Percentiles rank a stretch among this genome's conserved stretches.
Conservation (phyloP, 2,888 invertebrate genomes). For the Dorcus parallelipipedus region DNA sequence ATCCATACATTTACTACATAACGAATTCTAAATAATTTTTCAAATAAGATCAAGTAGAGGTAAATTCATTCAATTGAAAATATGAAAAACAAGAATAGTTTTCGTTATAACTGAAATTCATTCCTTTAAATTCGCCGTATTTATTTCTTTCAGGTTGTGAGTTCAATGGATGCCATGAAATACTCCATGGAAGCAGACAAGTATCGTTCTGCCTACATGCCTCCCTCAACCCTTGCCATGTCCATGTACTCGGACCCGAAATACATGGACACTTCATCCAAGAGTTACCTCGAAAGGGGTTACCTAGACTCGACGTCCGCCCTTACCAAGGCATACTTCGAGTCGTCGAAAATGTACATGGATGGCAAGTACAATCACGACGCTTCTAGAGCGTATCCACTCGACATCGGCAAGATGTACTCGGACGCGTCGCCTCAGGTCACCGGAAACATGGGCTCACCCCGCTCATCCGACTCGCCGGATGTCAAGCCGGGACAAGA, state of each 20-base stretch:
- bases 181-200: slow-evolving; percentile 76
- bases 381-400: slow-evolving; percentile 50
- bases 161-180: slow-evolving; percentile 75
- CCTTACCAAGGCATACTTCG: slow-evolving; percentile 68
- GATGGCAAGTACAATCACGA: slow-evolving; percentile 52
- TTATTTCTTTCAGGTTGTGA: slow-evolving; percentile 61
- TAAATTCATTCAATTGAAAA: neutral
- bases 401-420: slow-evolving; percentile 67
- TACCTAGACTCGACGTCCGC: slow-evolving; percentile 66
- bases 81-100: neutral
- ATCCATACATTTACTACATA: too few relatives aligned
- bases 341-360: slow-evolving; percentile 70
- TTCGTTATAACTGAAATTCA: neutral
- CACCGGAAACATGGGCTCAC: slow-evolving; percentile 29
- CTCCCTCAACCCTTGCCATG: slow-evolving; percentile 59
- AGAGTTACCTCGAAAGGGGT: slow-evolving; percentile 59
- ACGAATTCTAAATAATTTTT: too few relatives aligned
- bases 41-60: too few relatives aligned
- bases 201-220: slow-evolving; percentile 68
- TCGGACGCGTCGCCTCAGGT: slow-evolving; percentile 56
- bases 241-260: slow-evolving; percentile 73
- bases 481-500: slow-evolving; percentile 47
- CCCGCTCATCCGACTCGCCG: slow-evolving; percentile 57
- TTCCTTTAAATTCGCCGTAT: neutral
- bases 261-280: slow-evolving; percentile 57